Evolutionary conservation across 2,888 invertebrate genomes (phyloP), one percentile per base, ranked within the genome.

Genomic region (Plemyria rubiginata): DNA sequence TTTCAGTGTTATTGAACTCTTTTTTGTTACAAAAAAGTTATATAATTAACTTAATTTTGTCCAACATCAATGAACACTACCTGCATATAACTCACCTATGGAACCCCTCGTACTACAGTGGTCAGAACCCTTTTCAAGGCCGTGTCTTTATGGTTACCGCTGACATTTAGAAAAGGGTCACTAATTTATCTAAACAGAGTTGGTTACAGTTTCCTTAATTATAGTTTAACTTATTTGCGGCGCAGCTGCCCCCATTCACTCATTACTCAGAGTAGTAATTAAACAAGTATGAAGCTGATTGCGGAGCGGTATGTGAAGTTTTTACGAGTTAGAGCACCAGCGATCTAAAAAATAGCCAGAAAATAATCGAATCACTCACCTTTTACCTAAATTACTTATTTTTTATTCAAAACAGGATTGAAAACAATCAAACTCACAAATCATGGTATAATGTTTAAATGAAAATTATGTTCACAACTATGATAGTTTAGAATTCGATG

Each of bases 131-230:
- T 84, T 84, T 82, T 87, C 87, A 87, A 83, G 85, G 84, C 71
- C 77, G 74, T 68, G 63, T 72, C 81, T 79, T 89, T 89, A 90
- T 89, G 86, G 82, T 73, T 74, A 77, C 74, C 73, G 87, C 84
- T 88, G 90, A 90, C 90, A 84, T 87, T 90, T 78, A 85, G 90
- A 88, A 89, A 89, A 90, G 90, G 90, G 90, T 89, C 85, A 78
- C 88, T 87, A 89, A 90, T 90, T 88, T 90, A 90, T 90, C 87
- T 88, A 83, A 88, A 86, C 89, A 84, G 76, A 82, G 84, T 86
- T 83, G 77, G 79, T 78, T 71, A 77, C 77, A 84, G 82, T 79
- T 81, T 75, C 81, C 85, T 85, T 87, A 88, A 87, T 90, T 90
- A 89, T 90, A 90, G 90, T 91, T 90, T 88, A 88, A 90, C 88